Evolutionary conservation across 2,797 vertebrate species (phyloP).

Genomic region (Valencia hispanica): DNA sequence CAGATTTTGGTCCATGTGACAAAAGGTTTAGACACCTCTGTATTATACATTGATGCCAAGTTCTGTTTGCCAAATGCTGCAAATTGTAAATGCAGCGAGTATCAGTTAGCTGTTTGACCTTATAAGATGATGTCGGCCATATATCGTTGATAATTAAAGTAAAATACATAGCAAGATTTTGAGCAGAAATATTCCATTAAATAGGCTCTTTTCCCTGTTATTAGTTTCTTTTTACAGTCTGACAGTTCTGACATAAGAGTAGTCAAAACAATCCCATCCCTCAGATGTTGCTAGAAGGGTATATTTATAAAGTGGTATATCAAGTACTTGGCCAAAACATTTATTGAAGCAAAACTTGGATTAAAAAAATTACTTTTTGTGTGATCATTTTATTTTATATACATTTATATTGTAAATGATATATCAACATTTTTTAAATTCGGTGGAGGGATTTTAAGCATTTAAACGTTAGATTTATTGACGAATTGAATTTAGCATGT

Average conservation of each 20-base stretch:
- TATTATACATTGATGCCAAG: neutral
- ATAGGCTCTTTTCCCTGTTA: neutral
- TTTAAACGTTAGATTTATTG: neutral
- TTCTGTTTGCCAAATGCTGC: neutral
- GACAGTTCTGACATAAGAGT: too few relatives aligned
- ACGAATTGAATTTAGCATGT: neutral
- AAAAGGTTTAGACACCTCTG: neutral
- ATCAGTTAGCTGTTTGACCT: too few relatives aligned
- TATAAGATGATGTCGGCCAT: too few relatives aligned
- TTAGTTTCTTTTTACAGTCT: neutral
- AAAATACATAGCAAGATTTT: neutral
- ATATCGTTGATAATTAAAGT: too few relatives aligned
- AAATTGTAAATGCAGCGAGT: too few relatives aligned
- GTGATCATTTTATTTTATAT: neutral
- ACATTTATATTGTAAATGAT: neutral
- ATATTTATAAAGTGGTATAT: too few relatives aligned
- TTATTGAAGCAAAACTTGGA: too few relatives aligned
- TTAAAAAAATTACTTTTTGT: too few relatives aligned
- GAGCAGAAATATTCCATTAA: neutral
- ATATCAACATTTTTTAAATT: too few relatives aligned
- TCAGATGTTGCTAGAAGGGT: too few relatives aligned
- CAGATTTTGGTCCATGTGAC: neutral
- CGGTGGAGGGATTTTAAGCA: neutral
- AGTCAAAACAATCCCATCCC: too few relatives aligned
- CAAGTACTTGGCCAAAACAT: too few relatives aligned